Evolutionary conservation across 2,797 vertebrate species (phyloP), one percentile per base, ranked within the genome.

Genomic region (Parotocinclus haroldoi): DNA sequence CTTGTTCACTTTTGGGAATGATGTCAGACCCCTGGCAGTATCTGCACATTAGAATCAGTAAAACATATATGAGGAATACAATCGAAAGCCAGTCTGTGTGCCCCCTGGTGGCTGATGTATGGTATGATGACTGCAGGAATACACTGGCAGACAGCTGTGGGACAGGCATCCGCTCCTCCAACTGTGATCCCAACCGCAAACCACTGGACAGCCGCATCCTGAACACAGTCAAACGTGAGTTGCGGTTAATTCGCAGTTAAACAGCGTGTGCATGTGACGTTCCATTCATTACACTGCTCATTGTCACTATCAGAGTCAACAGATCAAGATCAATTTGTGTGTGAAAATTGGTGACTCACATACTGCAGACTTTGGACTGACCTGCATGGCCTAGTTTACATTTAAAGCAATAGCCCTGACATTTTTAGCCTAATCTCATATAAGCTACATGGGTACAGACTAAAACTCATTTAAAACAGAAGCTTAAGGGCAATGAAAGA

Each of bases 161-260:
- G 59, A 97, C 95, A 0, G 95, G 95, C 67, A 98, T 97, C 78
- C 93, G 96, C 37, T 98, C 95, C 0, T 98, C 96, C 39, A 96
- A 95, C n/a, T 97, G 95, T 13, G 95, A 97, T 82, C 95, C 95
- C 0, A 98, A 92, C 85, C 85, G 96, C 68, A 98, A 97, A 73
- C 96, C 96, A 0, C 85, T 98, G 86, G 96, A 98, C 89, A 97
- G 96, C 89, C 86, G 96, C 9, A 94, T 98, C 64, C 90, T 98
- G 13, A 98, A 98, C 7, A 96, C 96, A 8, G 96, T 98, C 63
- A 98, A 98, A 91, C 66, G 96, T 98, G 84, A 95, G 95, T 80
- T 13, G 9, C 45, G 8, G 6, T 40, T 19, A 44, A 13, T 7
- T 52, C 7, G 13, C 14, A 11, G 1, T 44, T n/a, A 12, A 45